phyloP scores from a whole-genome alignment of 2,797 vertebrate species.

The Apogon talboti region DNA sequence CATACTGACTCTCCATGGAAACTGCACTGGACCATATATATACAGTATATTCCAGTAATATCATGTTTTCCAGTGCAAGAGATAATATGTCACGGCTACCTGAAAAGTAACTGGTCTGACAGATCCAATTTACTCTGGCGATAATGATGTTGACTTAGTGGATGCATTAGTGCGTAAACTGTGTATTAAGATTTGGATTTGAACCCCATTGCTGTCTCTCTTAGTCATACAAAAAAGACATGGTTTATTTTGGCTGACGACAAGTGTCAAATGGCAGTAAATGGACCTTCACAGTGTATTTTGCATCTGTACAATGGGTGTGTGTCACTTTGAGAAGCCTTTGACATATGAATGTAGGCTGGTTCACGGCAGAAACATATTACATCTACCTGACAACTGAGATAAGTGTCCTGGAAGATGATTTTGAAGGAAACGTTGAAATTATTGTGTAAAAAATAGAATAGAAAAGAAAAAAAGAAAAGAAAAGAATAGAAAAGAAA shows the following conservation, averaged over 20 bases:
- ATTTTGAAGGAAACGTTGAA: neutral
- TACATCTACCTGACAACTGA: neutral
- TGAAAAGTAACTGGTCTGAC: conserved; percentile 9
- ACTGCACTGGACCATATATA: conserved; percentile 6
- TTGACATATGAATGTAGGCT: neutral
- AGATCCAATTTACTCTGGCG: conserved; percentile 9
- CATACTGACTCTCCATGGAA: neutral
- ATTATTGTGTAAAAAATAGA: no score
- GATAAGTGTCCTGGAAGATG: neutral
- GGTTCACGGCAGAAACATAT: neutral
- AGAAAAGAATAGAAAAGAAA: no score
- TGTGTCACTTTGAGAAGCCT: conserved; percentile 9
- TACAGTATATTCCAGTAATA: conserved; percentile 11
- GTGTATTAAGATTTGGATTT: conserved; percentile 1
- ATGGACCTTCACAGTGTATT: conserved; percentile 6
- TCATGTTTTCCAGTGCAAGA: conserved; percentile 8
- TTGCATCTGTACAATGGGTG: neutral
- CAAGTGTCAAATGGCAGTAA: neutral
- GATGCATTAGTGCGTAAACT: neutral
- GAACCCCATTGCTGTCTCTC: neutral
- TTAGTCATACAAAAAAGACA: neutral
- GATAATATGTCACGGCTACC: conserved; percentile 16
- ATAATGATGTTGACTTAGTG: conserved; percentile 15
- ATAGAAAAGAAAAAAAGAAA: no score
- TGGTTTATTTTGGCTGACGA: neutral